Base-by-base conservation (phyloP, 2,888 invertebrate genomes). In the Gasteruption jaculator region DNA sequence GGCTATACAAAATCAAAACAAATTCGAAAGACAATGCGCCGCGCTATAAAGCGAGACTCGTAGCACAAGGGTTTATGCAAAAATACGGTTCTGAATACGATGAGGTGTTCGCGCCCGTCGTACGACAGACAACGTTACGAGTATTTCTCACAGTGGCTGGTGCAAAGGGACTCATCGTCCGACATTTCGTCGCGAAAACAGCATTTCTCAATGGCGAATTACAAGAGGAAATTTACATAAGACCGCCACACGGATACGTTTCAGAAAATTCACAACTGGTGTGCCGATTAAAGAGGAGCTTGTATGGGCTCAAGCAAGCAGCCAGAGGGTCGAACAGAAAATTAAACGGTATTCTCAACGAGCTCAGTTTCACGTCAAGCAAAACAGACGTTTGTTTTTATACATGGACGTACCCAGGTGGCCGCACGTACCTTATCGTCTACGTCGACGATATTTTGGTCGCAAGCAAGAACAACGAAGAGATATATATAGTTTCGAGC, bases 171-270 rank as follows among this genome's bases (percentile, higher is more conserved):
- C 36, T 45, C 11, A 19, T 29, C 8, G 34, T 52, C 12, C 30
- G 39, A 19, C 51, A 54, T 33, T 39, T 47, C 2, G 56, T 58
- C 38, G 57, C 53, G 2, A 52, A 54, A 41, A 57, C 55, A 22
- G 60, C 59, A 2, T 61, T 58, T 27, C 34, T 58, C 1, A 54
- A 59, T 40, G 56, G 56, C 1, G 41, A 50, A 15, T 22, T 56
- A 15, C 20, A 49, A 12, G 53, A 56, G 39, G 41, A 38, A 16
- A 35, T 53, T 7, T 56, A 38, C 21, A 56, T 54, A 52, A 45
- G 39, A 32, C 47, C 43, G 33, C 54, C 56, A 38, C 33, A 46
- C 16, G 48, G 50, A 32, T 45, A 43, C 31, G 29, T 18, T 22
- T 27, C 31, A 3, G 18, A 36, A 35, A 26, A 27, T 22, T 29